Conservation (phyloP, 2,888 invertebrate species). For the Eubasilissa splendida region DNA sequence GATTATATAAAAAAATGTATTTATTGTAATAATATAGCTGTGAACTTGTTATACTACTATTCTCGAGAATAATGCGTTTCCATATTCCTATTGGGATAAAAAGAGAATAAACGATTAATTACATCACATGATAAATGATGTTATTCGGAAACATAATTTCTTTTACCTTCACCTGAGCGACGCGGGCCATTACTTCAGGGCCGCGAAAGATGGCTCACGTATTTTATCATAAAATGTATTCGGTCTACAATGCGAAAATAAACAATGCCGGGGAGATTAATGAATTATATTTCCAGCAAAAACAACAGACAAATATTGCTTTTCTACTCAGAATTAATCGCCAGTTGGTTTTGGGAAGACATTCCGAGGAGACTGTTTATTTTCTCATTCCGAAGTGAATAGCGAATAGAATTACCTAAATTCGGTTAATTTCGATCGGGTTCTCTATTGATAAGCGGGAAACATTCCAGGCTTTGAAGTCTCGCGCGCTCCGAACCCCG, state of each 20-base stretch:
- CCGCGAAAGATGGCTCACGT: not conserved
- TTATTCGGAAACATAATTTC: conserved; percentile 41
- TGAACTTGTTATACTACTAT: not conserved
- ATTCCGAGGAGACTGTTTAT: conserved; percentile 1
- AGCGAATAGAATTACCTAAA: conserved; percentile 1
- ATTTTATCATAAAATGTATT: conserved; percentile 26
- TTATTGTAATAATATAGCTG: too few species aligned
- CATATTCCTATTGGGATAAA: not conserved
- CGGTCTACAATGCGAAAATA: conserved; percentile 21
- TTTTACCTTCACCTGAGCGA: conserved; percentile 51
- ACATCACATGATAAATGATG: conserved; percentile 49
- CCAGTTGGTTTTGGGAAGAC: not conserved
- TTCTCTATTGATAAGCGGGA: conserved; percentile 26
- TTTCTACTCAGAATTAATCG: conserved; percentile 1
- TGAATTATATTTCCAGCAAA: conserved; percentile 19
- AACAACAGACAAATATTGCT: conserved; percentile 15
- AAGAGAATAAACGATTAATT: not conserved
- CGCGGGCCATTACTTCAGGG: not conserved
- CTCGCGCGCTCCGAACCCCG: conserved; percentile 18
- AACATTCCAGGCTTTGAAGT: conserved; percentile 46
- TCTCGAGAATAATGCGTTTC: not conserved
- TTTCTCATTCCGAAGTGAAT: conserved; percentile 17
- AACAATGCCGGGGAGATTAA: conserved; percentile 35
- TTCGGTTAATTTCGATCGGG: conserved; percentile 23
- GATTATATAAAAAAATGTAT: too few species aligned